Evolutionary conservation across 2,888 invertebrate genomes (phyloP).

Genomic region (Bombyx huttoni): DNA sequence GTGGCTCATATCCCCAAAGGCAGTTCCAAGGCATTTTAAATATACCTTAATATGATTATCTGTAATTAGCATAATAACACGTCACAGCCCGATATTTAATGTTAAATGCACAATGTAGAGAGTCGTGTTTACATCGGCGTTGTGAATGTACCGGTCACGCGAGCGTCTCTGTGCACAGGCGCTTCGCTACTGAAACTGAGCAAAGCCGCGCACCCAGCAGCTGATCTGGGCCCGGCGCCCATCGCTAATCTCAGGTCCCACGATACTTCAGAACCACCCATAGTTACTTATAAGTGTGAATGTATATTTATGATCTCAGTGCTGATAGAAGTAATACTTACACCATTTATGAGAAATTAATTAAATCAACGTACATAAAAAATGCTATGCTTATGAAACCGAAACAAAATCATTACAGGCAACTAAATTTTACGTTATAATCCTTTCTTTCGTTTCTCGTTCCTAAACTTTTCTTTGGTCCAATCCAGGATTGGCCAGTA

Average conservation of each 20-base stretch:
- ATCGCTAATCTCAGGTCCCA: not conserved
- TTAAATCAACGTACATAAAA: no score
- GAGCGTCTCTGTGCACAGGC: constrained; percentile 31
- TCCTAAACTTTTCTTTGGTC: no score
- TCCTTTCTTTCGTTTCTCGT: no score
- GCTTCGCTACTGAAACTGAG: constrained; percentile 29
- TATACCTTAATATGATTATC: constrained; percentile 1
- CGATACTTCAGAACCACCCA: not conserved
- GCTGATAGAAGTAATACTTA: no score
- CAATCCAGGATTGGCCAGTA: no score
- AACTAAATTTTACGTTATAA: no score
- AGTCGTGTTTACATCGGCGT: not conserved
- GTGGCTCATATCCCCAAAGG: constrained; percentile 60
- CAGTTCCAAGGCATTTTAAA: constrained; percentile 64
- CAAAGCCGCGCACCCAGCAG: constrained; percentile 20
- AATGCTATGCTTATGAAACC: no score
- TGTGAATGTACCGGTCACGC: constrained; percentile 11
- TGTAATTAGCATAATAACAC: not conserved
- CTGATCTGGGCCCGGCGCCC: constrained; percentile 22
- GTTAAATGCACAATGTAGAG: not conserved
- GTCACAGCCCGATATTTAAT: not conserved
- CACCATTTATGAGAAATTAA: no score
- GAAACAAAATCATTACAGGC: no score
- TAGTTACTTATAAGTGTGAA: no score
- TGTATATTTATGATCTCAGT: no score